Evolutionary conservation across 1,140 invertebrate genomes (phyloP), one percentile per base, ranked within the genome.

Genomic region (Drosophila serrata): DNA sequence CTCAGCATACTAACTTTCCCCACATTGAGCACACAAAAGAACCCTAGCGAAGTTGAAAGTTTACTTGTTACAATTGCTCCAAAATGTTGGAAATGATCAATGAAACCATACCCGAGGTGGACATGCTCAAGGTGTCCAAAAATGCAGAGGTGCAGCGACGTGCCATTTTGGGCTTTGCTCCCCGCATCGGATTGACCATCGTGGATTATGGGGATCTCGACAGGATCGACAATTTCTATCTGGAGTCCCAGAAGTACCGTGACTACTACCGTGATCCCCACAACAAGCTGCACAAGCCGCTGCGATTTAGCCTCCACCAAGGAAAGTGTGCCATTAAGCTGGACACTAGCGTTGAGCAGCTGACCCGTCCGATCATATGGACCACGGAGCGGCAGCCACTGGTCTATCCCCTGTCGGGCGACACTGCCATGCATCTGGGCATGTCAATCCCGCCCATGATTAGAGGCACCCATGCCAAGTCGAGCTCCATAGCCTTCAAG

Each of bases 201-300:
- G 79, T 92, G 3, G 80, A 92, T 43, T 87, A 92, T 51, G 75
- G 13, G 0, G 90, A 82, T 11, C 45, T 87, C 27, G 75, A 79
- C 2, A 45, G 72, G 6, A 92, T 92, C 55, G 91, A 92, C 55
- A 42, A 43, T n/a, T 92, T 92, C 27, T 92, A 92, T 22, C 37
- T 92, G 49, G 59, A 87, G 3, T 80, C 56, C n/a, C 91, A 92
- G 40, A 76, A 81, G 43, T 81, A 78, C 48, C 79, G 91, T 1
- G 91, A 92, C 35, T 92, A 74, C 27, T 92, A 92, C 63, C 79
- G 91, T 5, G 91, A 92, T 60, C 91, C 91, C 5, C 75, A 92
- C 49, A 51, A 87, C 19, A 79, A 60, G 22, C 13, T 92, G 3
- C 73, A 72, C 45, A 80, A 81, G 29, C 91, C 91, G 0, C 0